A percentile compares a stretch with the other conserved stretches of the same genome.
These are phyloP conservation scores for Bombus superbus DNA, from an alignment of 1,140 invertebrate genomes.

Conservation along the genomic window DNA sequence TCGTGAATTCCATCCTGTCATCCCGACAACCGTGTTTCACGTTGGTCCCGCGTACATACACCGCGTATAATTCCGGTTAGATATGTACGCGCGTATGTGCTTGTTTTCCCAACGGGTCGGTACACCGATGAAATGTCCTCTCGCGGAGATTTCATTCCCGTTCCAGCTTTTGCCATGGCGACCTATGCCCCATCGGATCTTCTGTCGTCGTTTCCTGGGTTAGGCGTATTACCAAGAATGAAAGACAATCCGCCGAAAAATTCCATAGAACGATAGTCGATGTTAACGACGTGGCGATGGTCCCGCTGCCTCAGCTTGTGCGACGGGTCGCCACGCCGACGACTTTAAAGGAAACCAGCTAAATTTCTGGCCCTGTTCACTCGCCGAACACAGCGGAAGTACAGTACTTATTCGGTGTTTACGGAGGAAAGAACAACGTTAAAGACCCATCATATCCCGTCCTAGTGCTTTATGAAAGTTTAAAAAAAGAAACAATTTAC, in stretches of 20 bases:
- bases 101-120: conserved; percentile 45
- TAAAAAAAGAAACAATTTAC: no score
- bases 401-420: conserved; percentile 10
- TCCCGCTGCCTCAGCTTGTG: no score
- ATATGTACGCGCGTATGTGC: conserved; percentile 35
- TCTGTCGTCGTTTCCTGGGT: conserved; percentile 6
- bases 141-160: conserved; percentile 34
- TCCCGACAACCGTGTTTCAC: conserved; percentile 41
- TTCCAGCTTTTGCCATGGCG: not conserved
- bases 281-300: conserved; percentile 5
- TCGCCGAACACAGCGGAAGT: no score
- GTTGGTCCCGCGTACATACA: not conserved
- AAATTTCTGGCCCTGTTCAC: not conserved
- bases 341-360: not conserved
- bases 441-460: not conserved
- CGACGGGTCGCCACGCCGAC: no score
- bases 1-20: conserved; percentile 51
- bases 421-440: conserved; percentile 21
- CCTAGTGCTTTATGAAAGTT: not conserved
- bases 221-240: not conserved
- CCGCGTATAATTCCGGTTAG: conserved; percentile 38
- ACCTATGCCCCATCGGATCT: conserved; percentile 29
- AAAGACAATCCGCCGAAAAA: conserved; percentile 27
- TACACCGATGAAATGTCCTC: conserved; percentile 40
- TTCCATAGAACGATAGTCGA: not conserved